Base-by-base conservation (phyloP, 1,140 invertebrate species). In the Bombus vancouverensis region DNA sequence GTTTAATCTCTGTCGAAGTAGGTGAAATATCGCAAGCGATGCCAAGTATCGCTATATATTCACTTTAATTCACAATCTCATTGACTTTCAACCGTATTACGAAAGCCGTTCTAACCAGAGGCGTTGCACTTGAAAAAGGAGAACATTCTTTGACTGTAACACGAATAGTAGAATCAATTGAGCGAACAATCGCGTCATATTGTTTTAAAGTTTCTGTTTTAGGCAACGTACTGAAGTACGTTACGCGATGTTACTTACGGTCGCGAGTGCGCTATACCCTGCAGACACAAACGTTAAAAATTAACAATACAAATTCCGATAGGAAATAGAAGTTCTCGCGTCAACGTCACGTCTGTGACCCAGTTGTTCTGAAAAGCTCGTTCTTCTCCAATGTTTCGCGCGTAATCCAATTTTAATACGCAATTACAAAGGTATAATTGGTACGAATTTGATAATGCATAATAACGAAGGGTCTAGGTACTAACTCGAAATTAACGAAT, bases 401-500 rank as follows among this genome's bases (percentile, higher is more conserved):
- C 6, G 57, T 32, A 37, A 82, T 75, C 71, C 57, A 82, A 82
- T 82, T 82, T 82, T 75, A 74, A 82, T 75, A 66, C 32, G 72
- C 70, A 75, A 82, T 75, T n/a, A 59, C 53, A 34, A 47, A 32
- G 32, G 57, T 6, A 18, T 44, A 65, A 59, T 47, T 47, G 71
- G 22, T 18, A 75, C 22, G 42, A 65, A 82, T 82, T 73, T 74
- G 71, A 75, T 82, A 73, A 81, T 42, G 32, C 57, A 59, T 73
- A 73, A 81, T 57, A 72, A 73, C 70, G 79, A 72, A 72, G 28
- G 53, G 47, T 34, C 65, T 62, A 62, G 25, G n/a, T 44, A 42
- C 44, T 70, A 13, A 39, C n/a, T 13, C 13, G 81, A 44, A 73
- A 74, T 65, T 74, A 66, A 82, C 34, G 81, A 59, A 65, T 39